Percentiles rank a stretch among this genome's conserved stretches.
Conservation (phyloP, 2,888 invertebrate genomes). For the Autographa gamma region DNA sequence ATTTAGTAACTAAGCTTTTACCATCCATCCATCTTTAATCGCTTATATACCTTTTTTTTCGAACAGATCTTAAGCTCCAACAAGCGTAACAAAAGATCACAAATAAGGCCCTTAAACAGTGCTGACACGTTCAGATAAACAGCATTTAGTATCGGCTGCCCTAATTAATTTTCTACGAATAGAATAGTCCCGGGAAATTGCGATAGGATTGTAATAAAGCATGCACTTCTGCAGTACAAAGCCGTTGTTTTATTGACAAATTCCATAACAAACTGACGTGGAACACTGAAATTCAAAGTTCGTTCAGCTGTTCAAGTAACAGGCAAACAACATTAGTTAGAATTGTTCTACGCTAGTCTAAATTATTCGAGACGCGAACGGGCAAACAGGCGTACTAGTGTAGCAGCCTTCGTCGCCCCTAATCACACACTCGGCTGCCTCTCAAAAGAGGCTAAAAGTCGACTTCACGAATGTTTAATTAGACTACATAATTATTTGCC, state of each 20-base stretch:
- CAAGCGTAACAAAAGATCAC: neutral
- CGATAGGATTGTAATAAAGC: neutral
- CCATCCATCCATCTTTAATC: neutral
- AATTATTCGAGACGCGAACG: slow-evolving; percentile 57
- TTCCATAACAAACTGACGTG: neutral
- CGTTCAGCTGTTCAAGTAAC: slow-evolving; percentile 25
- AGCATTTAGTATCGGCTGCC: neutral
- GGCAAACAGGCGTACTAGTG: slow-evolving; percentile 59
- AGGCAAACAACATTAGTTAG: slow-evolving; percentile 52
- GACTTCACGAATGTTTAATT: slow-evolving; percentile 73
- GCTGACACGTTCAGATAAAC: neutral
- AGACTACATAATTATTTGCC: slow-evolving; percentile 74
- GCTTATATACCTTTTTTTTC: neutral
- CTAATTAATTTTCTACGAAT: neutral
- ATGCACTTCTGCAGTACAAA: neutral
- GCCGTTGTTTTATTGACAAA: neutral
- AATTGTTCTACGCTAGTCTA: slow-evolving; percentile 45
- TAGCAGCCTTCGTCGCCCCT: slow-evolving; percentile 69
- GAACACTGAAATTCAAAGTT: slow-evolving; percentile 10
- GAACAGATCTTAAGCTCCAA: neutral
- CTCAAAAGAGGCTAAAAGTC: slow-evolving; percentile 76
- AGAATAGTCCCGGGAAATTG: neutral
- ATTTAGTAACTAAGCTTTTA: too few relatives aligned
- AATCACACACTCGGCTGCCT: slow-evolving; percentile 81
- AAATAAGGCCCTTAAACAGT: neutral